Conservation (phyloP, 2,797 vertebrate species). For the Pangasius krempfi region DNA sequence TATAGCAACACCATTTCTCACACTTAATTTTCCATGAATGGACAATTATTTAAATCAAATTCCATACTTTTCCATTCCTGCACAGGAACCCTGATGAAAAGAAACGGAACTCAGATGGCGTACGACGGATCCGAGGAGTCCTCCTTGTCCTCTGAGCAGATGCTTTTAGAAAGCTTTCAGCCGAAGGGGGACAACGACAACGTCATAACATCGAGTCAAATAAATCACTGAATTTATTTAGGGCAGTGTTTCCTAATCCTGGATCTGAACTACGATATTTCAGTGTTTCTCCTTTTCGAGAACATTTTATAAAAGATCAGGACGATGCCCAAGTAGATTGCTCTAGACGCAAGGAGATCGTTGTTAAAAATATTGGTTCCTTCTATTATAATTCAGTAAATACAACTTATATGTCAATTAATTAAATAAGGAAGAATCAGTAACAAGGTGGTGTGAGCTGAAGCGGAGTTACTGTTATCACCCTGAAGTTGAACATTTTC, state of each 20-base stretch:
- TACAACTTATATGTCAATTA: neutral
- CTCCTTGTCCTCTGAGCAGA: slow-evolving; percentile 17
- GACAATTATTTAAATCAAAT: neutral
- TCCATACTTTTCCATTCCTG: neutral
- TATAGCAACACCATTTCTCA: neutral
- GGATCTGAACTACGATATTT: neutral
- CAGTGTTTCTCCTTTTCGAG: neutral
- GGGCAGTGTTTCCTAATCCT: slow-evolving; percentile 12
- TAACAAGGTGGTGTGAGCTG: neutral
- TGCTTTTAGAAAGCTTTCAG: slow-evolving; percentile 20
- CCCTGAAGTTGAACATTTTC: neutral
- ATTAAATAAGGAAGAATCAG: neutral
- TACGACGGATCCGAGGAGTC: neutral
- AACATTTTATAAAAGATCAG: neutral
- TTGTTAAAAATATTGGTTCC: neutral
- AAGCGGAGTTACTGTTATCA: neutral
- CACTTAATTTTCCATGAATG: neutral
- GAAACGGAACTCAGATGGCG: neutral
- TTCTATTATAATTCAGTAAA: neutral
- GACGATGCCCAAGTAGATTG: neutral
- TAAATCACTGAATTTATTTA: slow-evolving; percentile 13
- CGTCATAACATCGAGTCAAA: slow-evolving; percentile 14
- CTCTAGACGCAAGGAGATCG: neutral
- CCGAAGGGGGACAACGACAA: neutral
- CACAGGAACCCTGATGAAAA: neutral